Conservation (phyloP, 1,140 invertebrate species). For the Drosophila mojavensis region DNA sequence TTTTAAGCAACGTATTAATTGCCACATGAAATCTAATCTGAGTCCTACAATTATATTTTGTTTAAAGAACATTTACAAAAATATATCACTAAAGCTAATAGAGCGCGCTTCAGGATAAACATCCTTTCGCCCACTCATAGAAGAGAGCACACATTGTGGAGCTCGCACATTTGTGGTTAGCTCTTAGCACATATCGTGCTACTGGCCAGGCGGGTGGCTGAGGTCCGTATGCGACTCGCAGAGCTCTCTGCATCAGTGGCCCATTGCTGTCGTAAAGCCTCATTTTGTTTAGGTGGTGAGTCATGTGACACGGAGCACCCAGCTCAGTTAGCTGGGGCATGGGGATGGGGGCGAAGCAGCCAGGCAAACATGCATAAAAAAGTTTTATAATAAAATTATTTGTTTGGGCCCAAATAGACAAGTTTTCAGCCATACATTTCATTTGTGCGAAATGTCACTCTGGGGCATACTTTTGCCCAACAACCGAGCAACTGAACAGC, state of each 20-base stretch:
- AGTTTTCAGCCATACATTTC: slow-evolving; percentile 78
- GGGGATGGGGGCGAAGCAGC: not conserved
- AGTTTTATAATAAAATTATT: slow-evolving; percentile 81
- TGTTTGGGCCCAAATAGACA: slow-evolving; percentile 73
- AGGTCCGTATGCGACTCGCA: not conserved
- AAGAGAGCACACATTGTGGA: not conserved
- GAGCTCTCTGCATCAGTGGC: not conserved
- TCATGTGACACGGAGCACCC: slow-evolving; percentile 14
- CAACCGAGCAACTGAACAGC: slow-evolving; percentile 25
- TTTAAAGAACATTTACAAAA: too few relatives aligned
- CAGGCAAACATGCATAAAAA: slow-evolving; percentile 43
- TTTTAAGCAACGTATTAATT: too few relatives aligned
- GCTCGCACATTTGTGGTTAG: not conserved
- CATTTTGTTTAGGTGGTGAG: slow-evolving; percentile 46
- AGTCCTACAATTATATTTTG: too few relatives aligned
- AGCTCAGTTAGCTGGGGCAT: not conserved
- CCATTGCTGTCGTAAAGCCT: slow-evolving; percentile 56
- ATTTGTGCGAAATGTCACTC: slow-evolving; percentile 79
- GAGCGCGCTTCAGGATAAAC: too few relatives aligned
- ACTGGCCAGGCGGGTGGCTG: not conserved
- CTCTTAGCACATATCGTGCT: not conserved
- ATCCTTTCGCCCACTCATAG: not conserved
- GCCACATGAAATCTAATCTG: too few relatives aligned
- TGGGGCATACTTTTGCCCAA: slow-evolving; percentile 63
- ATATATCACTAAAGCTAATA: too few relatives aligned